Base-by-base conservation (phyloP, 2,113 vertebrate genomes). In the Corythornis cristatus region DNA sequence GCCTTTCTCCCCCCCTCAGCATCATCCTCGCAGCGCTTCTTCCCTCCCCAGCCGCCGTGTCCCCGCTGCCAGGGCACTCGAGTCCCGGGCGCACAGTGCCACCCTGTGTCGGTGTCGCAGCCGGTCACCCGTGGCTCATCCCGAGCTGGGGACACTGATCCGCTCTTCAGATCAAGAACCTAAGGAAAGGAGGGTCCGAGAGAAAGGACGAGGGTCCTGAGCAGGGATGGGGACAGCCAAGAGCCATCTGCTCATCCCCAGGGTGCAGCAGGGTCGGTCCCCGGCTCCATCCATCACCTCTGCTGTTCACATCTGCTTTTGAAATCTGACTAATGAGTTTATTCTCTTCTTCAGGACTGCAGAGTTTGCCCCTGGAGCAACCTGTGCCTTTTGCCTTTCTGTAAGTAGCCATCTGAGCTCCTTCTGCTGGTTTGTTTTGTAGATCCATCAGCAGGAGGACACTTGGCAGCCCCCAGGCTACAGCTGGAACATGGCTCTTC, bases 31-130 rank as follows among this genome's bases (percentile, higher is more conserved):
- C 26, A 57, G 56, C 31, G 19, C 11, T n/a, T 20, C 51, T 25
- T 28, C 29, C 5, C 1, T 17, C 11, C 17, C 11, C 19, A 9
- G 3, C 26, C 9, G 2, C 45, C 2, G 17, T 2, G 71, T 17
- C 31, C 7, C 43, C 7, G 13, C 40, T 1, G 62, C 40, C 62
- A 21, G 28, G 11, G 17, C 37, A 42, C 5, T 40, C 21, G 14
- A 29, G 20, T 31, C 42, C 61, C 10, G 11, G 65, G 28, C 14
- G 3, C 2, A 18, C 75, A 54, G 14, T 66, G 86, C 86, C 86
- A n/a, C 81, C 86, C 21, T 6, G 64, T 3, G 70, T 75, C 18
- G 1, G 16, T 35, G 90, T 11, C 18, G 6, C 40, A 1, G 18
- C 31, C 14, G 8, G 21, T 23, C 62, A 29, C 61, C 51, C 7